Conservation (phyloP, 2,797 vertebrate species). For the Cirrhinus molitorella region DNA sequence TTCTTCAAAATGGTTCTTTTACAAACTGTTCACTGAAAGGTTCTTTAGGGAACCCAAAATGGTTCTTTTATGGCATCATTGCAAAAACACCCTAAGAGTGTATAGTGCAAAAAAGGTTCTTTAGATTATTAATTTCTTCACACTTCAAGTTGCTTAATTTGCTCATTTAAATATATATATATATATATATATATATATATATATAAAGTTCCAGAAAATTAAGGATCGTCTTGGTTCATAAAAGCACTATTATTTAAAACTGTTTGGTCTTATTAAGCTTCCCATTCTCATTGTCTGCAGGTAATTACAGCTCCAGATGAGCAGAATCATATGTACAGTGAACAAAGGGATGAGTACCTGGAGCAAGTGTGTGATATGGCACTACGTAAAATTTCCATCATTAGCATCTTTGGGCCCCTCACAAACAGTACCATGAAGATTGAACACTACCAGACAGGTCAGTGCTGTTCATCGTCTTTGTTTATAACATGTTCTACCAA, state of each 20-base stretch:
- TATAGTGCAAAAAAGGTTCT: no score
- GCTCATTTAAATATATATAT: neutral
- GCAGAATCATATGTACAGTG: conserved; percentile 85
- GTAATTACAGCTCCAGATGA: conserved; percentile 84
- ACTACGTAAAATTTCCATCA: conserved; percentile 85
- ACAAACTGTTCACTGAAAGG: neutral
- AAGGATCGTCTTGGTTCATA: neutral
- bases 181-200: no score
- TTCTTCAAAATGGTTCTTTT: neutral
- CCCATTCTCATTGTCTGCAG: conserved; percentile 66
- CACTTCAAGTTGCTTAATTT: neutral
- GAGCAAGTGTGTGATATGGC: conserved; percentile 92
- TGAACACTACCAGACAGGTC: conserved; percentile 91
- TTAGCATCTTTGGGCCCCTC: conserved; percentile 85
- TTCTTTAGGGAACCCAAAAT: neutral
- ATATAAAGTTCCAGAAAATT: neutral
- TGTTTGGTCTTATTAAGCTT: neutral
- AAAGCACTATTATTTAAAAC: neutral
- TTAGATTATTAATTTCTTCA: no score
- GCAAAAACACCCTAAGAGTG: no score
- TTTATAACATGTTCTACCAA: neutral
- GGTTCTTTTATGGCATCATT: no score
- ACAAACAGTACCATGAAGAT: conserved; percentile 89
- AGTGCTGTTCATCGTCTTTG: neutral
- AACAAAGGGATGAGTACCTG: conserved; percentile 88